These are phyloP conservation scores for Molorchus minor DNA, from an alignment of 2,888 invertebrate genomes.

Conservation along the genomic window DNA sequence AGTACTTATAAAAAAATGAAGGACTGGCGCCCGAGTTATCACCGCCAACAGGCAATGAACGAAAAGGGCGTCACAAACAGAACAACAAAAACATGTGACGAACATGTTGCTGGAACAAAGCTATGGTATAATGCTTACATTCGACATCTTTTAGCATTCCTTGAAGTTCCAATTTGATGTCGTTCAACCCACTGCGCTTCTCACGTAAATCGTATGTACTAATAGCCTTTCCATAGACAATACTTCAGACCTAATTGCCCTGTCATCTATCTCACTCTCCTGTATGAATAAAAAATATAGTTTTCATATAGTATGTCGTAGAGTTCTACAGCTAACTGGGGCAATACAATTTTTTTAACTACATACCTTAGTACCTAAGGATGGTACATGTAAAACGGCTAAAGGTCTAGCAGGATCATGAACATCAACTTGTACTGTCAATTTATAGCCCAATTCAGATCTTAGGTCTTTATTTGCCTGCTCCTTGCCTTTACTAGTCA, in stretches of 20 bases:
- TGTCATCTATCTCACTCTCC: constrained; percentile 75
- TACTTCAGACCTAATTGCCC: constrained; percentile 86
- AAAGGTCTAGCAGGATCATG: constrained; percentile 81
- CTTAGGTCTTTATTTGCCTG: constrained; percentile 70
- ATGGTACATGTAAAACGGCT: constrained; percentile 74
- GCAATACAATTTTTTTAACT: too few relatives aligned
- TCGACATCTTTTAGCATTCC: constrained; percentile 76
- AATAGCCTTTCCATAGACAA: constrained; percentile 95
- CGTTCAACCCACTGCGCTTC: constrained; percentile 83
- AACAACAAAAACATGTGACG: too few relatives aligned
- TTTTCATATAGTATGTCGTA: neutral
- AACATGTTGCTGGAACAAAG: too few relatives aligned
- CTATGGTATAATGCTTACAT: too few relatives aligned
- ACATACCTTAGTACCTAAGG: constrained; percentile 72
- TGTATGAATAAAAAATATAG: constrained; percentile 43
- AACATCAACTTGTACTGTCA: constrained; percentile 88
- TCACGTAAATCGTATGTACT: constrained; percentile 94
- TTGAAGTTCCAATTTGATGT: constrained; percentile 81
- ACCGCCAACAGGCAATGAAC: too few relatives aligned
- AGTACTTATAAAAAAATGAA: too few relatives aligned
- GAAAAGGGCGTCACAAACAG: too few relatives aligned
- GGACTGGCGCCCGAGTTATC: too few relatives aligned
- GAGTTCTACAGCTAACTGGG: constrained; percentile 4
- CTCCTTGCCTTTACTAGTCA: constrained; percentile 65
- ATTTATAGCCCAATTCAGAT: constrained; percentile 86